These are phyloP conservation scores for Crocallis elinguaria DNA, from an alignment of 2,888 invertebrate species.

Conservation along the genomic window DNA sequence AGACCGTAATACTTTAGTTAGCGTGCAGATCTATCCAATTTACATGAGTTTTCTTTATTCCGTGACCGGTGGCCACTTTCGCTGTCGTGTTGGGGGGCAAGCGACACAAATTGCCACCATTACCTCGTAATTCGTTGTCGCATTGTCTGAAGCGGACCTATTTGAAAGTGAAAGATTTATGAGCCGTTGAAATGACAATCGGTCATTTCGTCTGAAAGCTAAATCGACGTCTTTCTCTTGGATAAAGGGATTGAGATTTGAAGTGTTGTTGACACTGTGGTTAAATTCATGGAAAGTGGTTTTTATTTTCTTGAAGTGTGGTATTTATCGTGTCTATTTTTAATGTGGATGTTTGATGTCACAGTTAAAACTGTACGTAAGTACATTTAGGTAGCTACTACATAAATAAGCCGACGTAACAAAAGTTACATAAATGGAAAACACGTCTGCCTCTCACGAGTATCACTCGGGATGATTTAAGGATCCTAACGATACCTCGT, in stretches of 20 bases:
- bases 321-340: no score
- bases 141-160: slow-evolving; percentile 36
- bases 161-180: slow-evolving; percentile 42
- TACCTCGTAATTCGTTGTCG: slow-evolving; percentile 39
- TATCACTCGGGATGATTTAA: no score
- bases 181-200: slow-evolving; percentile 29
- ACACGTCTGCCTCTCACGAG: no score
- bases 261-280: no score
- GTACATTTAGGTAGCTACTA: no score
- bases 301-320: no score
- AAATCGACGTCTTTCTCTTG: slow-evolving; percentile 12
- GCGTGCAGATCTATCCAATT: slow-evolving; percentile 40
- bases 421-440: no score
- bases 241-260: not conserved
- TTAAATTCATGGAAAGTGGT: no score
- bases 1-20: slow-evolving; percentile 28
- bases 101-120: slow-evolving; percentile 41
- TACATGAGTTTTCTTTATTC: slow-evolving; percentile 42
- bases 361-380: no score
- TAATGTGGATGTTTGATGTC: no score
- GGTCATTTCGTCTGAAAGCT: slow-evolving; percentile 23
- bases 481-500: no score
- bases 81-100: slow-evolving; percentile 38
- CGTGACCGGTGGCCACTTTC: slow-evolving; percentile 37
- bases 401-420: no score